These are phyloP conservation scores for Centrocercus urophasianus DNA, from an alignment of 2,113 vertebrate species.

Conservation along the genomic window DNA sequence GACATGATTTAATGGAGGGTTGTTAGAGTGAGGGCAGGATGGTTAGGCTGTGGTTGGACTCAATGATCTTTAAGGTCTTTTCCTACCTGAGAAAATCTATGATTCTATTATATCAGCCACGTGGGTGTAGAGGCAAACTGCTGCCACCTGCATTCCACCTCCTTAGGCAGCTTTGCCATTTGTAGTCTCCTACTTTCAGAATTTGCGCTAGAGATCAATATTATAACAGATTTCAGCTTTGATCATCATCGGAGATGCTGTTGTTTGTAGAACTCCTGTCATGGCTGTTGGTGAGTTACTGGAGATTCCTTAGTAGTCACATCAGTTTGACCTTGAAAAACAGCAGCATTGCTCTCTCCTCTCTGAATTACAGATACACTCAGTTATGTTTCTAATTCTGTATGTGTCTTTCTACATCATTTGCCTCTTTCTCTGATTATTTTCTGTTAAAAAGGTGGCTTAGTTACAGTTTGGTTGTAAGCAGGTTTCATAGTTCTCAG, in stretches of 20 bases:
- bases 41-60: too few relatives aligned
- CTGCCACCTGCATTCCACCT: background rate
- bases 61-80: too few relatives aligned
- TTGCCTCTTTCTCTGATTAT: background rate
- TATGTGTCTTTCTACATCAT: background rate
- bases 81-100: too few relatives aligned
- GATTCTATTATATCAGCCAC: background rate
- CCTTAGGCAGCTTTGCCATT: background rate
- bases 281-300: background rate
- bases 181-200: background rate
- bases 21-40: too few relatives aligned
- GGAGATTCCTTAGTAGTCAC: background rate
- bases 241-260: background rate
- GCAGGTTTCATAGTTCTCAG: background rate
- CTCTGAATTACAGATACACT: background rate
- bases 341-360: background rate
- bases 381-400: fast-evolving
- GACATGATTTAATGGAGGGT: too few relatives aligned
- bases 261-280: background rate
- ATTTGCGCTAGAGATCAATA: background rate
- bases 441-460: background rate
- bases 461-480: background rate
- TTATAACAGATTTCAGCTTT: background rate
- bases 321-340: background rate
- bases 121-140: background rate